Conservation (phyloP, 2,113 vertebrate genomes). For the Ctenomys sociabilis region DNA sequence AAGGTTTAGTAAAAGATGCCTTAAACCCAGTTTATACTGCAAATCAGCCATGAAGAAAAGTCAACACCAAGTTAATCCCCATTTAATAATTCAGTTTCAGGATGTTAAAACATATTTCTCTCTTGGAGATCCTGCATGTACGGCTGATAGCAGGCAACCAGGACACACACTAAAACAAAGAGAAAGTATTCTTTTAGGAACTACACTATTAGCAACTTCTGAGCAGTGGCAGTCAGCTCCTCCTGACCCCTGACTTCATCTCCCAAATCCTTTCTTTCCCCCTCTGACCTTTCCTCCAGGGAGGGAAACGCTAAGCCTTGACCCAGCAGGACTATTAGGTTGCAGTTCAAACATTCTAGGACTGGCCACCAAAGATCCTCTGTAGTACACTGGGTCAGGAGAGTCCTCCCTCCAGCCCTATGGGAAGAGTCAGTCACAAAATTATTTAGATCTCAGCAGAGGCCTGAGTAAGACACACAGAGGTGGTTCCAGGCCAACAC, state of each 20-base stretch:
- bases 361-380: not conserved
- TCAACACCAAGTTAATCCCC: conserved; percentile 78
- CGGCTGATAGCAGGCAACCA: conserved; percentile 27
- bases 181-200: not conserved
- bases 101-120: conserved; percentile 76
- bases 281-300: not conserved
- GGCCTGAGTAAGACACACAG: not conserved
- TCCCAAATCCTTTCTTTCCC: not conserved
- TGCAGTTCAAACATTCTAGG: not conserved
- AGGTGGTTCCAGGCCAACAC: not conserved
- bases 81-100: conserved; percentile 81
- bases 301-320: not conserved
- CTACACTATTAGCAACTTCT: not conserved
- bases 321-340: not conserved
- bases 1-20: conserved; percentile 77
- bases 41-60: conserved; percentile 78
- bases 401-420: not conserved
- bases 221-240: not conserved
- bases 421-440: not conserved
- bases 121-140: conserved; percentile 37
- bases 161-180: not conserved
- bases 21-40: conserved; percentile 80
- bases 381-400: not conserved
- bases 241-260: not conserved
- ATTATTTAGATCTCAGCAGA: not conserved